Evolutionary conservation across 2,888 invertebrate species (phyloP), one percentile per base, ranked within the genome.

Genomic region (Diadegma fenestrale): DNA sequence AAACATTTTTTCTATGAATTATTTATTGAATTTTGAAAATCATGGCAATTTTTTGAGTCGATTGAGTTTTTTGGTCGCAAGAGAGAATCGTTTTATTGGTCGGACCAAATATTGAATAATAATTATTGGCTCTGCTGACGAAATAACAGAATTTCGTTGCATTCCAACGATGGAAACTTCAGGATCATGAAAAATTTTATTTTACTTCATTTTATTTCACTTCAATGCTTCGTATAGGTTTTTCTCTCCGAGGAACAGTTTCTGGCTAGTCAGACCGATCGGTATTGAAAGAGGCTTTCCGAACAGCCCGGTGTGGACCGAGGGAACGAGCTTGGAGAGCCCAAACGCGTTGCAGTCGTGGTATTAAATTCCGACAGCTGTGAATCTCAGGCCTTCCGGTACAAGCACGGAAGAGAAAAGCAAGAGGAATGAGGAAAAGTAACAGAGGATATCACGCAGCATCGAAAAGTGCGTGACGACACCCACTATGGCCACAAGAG

Each of bases 321-420:
- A 66, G 76, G 37, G 69, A 78, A 45, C 51, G 69, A 19, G 71
- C 54, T 45, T 17, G 58, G 22, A 22, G 63, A 64, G 82, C 30
- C 33, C 61, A 69, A 71, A 72, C 72, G 14, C 72, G 14, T 64
- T 64, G 82, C 79, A 64, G 51, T 51, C 75, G 61, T 82, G 73
- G 77, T 72, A 68, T 82, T 87, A 81, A 82, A 88, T 88, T 86
- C 89, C 87, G 88, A 88, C 88, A 87, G 86, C 85, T 88, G 88
- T 88, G 80, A 86, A 86, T 88, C 86, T 87, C 84, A 22, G 69
- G 80, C 58, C 68, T 86, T 61, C 68, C 43, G 64, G 30, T 19
- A n/a, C 58, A 63, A 54, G 80, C 58, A 68, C 26, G 84, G 64
- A 76, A 51, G 61, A 48, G 51, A 22, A n/a, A 30, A 64, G 30